Conservation (phyloP, 2,797 vertebrate species). For the Crenuchus spilurus region DNA sequence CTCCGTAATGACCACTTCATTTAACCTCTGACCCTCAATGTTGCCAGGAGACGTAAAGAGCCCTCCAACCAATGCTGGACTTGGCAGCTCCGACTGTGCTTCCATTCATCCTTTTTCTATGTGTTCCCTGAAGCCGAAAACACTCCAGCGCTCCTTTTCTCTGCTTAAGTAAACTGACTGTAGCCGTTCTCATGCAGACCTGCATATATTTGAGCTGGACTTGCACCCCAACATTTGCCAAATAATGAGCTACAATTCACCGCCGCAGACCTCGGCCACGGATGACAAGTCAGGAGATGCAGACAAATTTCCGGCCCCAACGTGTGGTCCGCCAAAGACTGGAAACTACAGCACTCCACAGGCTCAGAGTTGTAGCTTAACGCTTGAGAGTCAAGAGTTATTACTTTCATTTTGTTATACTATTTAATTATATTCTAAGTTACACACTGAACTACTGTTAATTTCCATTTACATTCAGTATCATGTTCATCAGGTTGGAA, state of each 20-base stretch:
- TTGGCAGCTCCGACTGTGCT: conserved; percentile 62
- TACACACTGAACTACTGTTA: not conserved
- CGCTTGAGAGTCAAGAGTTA: not conserved
- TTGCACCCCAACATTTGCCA: not conserved
- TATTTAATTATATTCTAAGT: not conserved
- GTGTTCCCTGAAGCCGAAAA: conserved; percentile 49
- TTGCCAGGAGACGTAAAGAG: conserved; percentile 73
- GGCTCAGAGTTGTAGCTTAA: conserved; percentile 15
- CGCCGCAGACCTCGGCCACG: conserved; percentile 19
- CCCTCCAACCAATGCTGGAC: conserved; percentile 63
- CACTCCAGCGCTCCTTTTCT: conserved; percentile 46
- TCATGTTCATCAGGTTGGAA: too few species aligned
- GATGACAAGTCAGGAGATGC: conserved; percentile 13
- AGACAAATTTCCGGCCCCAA: not conserved
- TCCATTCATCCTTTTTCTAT: conserved; percentile 60
- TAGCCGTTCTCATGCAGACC: conserved; percentile 39
- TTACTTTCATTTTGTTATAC: not conserved
- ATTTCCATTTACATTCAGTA: too few species aligned
- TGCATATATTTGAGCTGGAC: conserved; percentile 36
- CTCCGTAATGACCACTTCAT: conserved; percentile 68
- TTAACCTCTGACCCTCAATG: conserved; percentile 69
- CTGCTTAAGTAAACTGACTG: conserved; percentile 44
- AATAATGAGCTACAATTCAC: conserved; percentile 31
- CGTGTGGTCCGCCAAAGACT: not conserved
- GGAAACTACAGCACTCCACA: not conserved